Evolutionary conservation across 2,797 vertebrate species (phyloP).

Genomic region (Cheirogaleus major): DNA sequence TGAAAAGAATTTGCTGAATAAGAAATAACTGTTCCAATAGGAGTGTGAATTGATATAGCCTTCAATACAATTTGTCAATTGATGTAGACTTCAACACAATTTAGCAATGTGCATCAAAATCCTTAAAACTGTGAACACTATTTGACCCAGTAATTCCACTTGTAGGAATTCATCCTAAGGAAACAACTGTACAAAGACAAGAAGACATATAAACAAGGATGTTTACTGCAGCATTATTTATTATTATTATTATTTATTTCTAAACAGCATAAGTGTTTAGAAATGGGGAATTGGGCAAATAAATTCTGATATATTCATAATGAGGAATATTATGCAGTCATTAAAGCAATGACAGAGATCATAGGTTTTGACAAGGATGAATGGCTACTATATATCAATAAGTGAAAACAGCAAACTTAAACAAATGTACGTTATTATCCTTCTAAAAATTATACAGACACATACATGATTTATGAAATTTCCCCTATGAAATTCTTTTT

Average conservation of each 20-base stretch:
- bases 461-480: neutral
- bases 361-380: neutral
- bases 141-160: neutral
- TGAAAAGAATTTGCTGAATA: slow-evolving; percentile 19
- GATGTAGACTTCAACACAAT: neutral
- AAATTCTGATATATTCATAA: neutral
- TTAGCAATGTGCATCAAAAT: neutral
- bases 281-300: neutral
- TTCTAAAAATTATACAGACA: neutral
- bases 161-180: neutral
- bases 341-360: neutral
- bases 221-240: neutral
- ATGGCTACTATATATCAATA: neutral
- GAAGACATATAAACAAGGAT: neutral
- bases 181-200: slow-evolving; percentile 12
- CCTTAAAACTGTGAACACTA: neutral
- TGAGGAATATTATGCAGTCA: neutral
- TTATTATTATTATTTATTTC: too few species aligned
- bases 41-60: neutral
- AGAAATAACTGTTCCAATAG: neutral
- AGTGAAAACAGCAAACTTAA: neutral
- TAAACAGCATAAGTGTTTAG: neutral
- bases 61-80: neutral
- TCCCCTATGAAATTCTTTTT: slow-evolving; percentile 41
- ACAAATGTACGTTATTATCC: neutral